Evolutionary conservation across 2,797 vertebrate genomes (phyloP).

Genomic region (Cetoscarus ocellatus): DNA sequence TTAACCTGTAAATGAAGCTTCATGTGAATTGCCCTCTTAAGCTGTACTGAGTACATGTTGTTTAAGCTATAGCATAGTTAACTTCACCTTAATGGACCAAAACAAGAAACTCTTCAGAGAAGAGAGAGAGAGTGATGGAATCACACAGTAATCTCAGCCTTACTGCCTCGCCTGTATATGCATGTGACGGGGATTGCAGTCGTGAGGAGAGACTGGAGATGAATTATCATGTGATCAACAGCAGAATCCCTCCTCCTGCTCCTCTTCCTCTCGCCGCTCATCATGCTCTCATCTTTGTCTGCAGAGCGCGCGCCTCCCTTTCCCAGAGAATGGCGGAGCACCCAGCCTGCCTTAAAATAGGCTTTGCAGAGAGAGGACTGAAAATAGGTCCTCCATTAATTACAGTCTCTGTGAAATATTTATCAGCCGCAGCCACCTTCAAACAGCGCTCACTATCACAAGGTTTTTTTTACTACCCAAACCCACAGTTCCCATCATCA

Average conservation of each 20-base stretch:
- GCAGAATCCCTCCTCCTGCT: constrained; percentile 38
- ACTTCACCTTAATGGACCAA: constrained; percentile 1
- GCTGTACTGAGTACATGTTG: constrained; percentile 2
- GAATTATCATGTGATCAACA: constrained; percentile 64
- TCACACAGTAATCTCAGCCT: constrained; percentile 6
- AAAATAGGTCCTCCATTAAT: constrained; percentile 85
- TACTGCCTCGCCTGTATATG: constrained; percentile 26
- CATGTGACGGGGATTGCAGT: constrained; percentile 40
- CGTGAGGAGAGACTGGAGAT: constrained; percentile 38
- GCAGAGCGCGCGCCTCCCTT: constrained; percentile 53
- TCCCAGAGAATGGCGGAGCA: constrained; percentile 54
- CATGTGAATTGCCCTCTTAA: not conserved
- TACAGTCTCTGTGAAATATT: constrained; percentile 80
- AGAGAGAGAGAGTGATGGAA: not conserved
- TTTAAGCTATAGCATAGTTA: not conserved
- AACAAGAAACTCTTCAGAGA: constrained; percentile 21
- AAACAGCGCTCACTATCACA: constrained; percentile 54
- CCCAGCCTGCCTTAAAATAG: constrained; percentile 77
- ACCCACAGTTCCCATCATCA: constrained; percentile 29
- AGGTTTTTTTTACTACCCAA: constrained; percentile 53
- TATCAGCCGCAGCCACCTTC: constrained; percentile 71
- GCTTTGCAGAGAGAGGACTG: constrained; percentile 69
- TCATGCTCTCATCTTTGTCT: constrained; percentile 66
- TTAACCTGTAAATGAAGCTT: not conserved
- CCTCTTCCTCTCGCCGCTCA: constrained; percentile 38